Base-by-base conservation (phyloP, 2,113 vertebrate species). In the Phylloscopus trochilus region DNA sequence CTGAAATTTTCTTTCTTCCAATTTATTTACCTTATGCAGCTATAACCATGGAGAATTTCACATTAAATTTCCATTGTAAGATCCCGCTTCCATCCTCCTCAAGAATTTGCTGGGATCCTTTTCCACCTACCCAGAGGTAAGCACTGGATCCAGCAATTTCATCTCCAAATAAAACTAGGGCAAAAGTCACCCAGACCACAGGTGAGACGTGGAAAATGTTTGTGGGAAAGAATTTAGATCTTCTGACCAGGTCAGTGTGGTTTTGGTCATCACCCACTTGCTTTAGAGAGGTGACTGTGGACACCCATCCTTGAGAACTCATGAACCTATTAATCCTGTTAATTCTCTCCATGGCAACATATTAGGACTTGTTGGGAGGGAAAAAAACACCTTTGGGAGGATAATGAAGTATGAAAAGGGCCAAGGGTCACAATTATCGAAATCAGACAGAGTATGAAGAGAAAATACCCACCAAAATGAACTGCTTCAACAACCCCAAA, bases 321-420 rank as follows among this genome's bases (percentile, higher is more conserved):
- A 83, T 33, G 47, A 95, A 91, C 73, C 21, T 27, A 7, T 70
- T 95, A 91, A 90, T 96, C 73, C 21, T 27, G 7, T 70, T 95
- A 91, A 90, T 96, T 94, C 77, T 96, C 91, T 93, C 96, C 96
- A 94, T 93, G 79, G 96, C 81, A 97, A 97, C 90, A 82, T 17
- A 92, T 0, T 62, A n/a, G 66, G 49, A 31, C 55, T 92, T 73
- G 47, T 44, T 55, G 51, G 47, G 58, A 43, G 47, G 6, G 3
- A 8, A 44, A 86, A 85, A 9, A 53, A 67, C 39, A 79, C 52
- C 28, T 92, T 39, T 59, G 77, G 47, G 44, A 90, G 31, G 74
- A 79, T 68, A 91, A 77, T 37, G 67, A 86, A 81, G 49, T 43
- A 27, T 37, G 5, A 4, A 39, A 90, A 55, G 76, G 68, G 59